phyloP scores from a whole-genome alignment of 2,113 vertebrate species.

The Mus spicilegus region DNA sequence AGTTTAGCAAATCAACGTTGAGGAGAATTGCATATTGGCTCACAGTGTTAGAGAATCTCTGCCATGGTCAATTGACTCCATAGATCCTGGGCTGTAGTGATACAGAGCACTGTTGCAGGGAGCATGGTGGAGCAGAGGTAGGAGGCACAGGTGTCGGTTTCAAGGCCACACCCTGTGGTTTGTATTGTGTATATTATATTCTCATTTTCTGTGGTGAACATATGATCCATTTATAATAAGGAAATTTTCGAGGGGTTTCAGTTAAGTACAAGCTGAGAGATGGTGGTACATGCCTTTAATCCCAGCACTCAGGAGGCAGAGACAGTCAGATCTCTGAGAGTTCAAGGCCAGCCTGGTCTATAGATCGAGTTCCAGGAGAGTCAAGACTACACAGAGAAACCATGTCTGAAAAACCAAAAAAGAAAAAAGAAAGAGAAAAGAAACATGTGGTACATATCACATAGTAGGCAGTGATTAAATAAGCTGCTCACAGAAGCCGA shows the following conservation, averaged over 20 bases:
- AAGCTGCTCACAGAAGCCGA: background rate
- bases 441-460: background rate
- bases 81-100: background rate
- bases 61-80: background rate
- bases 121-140: background rate
- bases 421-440: background rate
- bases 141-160: background rate
- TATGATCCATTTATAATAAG: conserved; percentile 1
- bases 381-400: background rate
- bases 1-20: background rate
- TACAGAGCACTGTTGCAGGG: background rate
- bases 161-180: background rate
- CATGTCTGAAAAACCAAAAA: background rate
- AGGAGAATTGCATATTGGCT: background rate
- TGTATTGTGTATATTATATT: background rate
- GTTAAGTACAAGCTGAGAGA: background rate
- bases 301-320: background rate
- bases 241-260: background rate
- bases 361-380: background rate
- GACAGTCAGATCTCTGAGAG: background rate
- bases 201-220: conserved; percentile 5
- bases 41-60: background rate
- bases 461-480: background rate
- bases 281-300: background rate
- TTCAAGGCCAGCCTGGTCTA: background rate